Base-by-base conservation (phyloP, 2,113 vertebrate species). In the Canis aureus region DNA sequence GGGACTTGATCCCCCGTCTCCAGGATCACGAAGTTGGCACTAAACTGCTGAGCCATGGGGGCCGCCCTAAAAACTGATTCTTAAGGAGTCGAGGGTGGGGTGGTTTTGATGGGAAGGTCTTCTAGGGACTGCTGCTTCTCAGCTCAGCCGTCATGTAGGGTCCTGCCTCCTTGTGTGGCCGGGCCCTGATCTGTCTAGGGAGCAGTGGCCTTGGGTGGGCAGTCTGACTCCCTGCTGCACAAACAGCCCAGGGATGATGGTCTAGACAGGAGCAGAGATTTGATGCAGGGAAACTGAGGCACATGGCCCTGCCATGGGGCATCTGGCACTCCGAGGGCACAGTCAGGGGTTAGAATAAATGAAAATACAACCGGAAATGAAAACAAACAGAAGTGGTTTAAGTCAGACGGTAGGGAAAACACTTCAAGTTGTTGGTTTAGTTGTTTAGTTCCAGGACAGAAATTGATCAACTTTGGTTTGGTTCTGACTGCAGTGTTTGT, bases 101-200 rank as follows among this genome's bases (percentile, higher is more conserved):
- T 11, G 11, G 66, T 29, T 29, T 35, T 32, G 9, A 16, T 19
- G 20, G 20, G 66, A 64, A 83, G 17, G 29, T 8, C 27, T 67
- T 69, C 74, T 23, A 11, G 4, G 5, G 38, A 20, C 57, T 9
- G 88, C 27, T 53, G 13, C 67, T 25, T 23, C 23, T 51, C 62
- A 55, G 15, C 53, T 29, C 11, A 22, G 67, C 59, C 1, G 0
- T 51, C 5, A 1, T 7, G 9, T 11, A 16, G 59, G 16, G 8
- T 19, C 60, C 53, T 51, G 32, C 71, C 51, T 57, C 84, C 53
- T 51, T 51, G 55, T 1, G 3, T 35, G 16, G 23, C 11, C 13
- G 32, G 32, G 27, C 11, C 84, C 53, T 25, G 38, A n/a, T 35
- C 11, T 35, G 27, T 81, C 35, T 32, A 62, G n/a, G n/a, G n/a